Conservation (phyloP, 1,140 invertebrate species). For the Meloidogyne floridensis region DNA sequence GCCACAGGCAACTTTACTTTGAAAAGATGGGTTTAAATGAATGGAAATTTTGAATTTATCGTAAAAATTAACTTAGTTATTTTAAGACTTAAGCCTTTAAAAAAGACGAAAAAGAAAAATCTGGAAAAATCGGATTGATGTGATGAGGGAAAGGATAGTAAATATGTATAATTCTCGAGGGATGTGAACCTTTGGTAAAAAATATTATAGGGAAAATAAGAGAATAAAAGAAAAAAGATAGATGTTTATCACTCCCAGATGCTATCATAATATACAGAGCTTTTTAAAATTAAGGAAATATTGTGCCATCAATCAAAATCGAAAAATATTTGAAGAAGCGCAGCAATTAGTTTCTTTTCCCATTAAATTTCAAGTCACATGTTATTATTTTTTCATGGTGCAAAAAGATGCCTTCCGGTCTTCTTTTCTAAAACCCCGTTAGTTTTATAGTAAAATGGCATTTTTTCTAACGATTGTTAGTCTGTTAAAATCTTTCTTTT, state of each 20-base stretch:
- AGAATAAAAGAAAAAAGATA: background rate
- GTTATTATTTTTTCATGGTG: background rate
- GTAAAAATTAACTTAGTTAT: background rate
- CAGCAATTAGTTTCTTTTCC: background rate
- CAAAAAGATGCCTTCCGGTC: background rate
- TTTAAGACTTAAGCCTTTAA: no score
- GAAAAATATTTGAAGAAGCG: background rate
- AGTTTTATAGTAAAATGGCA: background rate
- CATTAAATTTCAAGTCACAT: background rate
- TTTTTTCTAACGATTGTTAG: slow-evolving; percentile 1
- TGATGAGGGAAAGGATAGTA: no score
- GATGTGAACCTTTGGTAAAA: background rate
- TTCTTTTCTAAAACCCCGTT: background rate
- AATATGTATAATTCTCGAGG: slow-evolving; percentile 1
- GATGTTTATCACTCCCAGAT: background rate
- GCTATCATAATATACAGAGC: background rate
- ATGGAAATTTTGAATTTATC: background rate
- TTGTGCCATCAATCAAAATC: background rate
- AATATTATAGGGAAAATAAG: background rate
- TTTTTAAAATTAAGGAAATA: background rate
- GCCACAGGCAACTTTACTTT: background rate
- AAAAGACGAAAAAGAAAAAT: no score
- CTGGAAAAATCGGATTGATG: no score
- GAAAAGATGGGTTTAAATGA: background rate
- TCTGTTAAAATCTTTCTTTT: background rate